Conservation (phyloP, 2,797 vertebrate species). For the Lepus oiostolus region DNA sequence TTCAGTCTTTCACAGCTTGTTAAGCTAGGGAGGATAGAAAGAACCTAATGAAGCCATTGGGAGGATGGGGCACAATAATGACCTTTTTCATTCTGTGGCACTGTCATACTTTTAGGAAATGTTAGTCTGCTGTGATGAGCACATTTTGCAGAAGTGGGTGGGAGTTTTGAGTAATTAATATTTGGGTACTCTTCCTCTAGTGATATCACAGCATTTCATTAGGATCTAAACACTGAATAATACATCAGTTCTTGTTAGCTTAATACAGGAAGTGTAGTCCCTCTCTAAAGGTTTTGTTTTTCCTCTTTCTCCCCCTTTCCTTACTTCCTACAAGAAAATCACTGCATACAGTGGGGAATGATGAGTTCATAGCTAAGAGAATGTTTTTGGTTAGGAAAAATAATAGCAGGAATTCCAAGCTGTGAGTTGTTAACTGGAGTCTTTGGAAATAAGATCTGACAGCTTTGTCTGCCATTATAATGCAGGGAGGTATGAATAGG, state of each 20-base stretch:
- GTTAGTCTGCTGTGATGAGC: conserved; percentile 41
- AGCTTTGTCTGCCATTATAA: conserved; percentile 3
- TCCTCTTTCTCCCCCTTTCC: background rate
- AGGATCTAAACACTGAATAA: conserved; percentile 74
- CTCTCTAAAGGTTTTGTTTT: conserved; percentile 60
- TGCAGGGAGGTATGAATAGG: background rate
- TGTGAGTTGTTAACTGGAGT: conserved; percentile 23
- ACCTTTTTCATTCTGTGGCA: conserved; percentile 1
- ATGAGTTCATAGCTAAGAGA: conserved; percentile 51
- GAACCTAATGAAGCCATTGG: conserved; percentile 21
- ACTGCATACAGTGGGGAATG: background rate
- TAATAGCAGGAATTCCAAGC: conserved; percentile 68
- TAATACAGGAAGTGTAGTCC: conserved; percentile 49
- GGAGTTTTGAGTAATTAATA: conserved; percentile 62
- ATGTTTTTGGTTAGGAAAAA: conserved; percentile 75
- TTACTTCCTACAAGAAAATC: conserved; percentile 48
- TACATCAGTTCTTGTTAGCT: conserved; percentile 68
- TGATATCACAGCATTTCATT: conserved; percentile 70
- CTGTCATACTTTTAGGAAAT: conserved; percentile 48
- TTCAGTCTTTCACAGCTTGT: background rate
- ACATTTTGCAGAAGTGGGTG: conserved; percentile 36
- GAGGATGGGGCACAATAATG: background rate
- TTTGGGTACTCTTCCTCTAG: conserved; percentile 28
- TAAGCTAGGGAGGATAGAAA: conserved; percentile 2
- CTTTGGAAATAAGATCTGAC: conserved; percentile 56